Evolutionary conservation across 2,888 invertebrate genomes (phyloP), one percentile per base, ranked within the genome.

Genomic region (Cheilosia impressa): DNA sequence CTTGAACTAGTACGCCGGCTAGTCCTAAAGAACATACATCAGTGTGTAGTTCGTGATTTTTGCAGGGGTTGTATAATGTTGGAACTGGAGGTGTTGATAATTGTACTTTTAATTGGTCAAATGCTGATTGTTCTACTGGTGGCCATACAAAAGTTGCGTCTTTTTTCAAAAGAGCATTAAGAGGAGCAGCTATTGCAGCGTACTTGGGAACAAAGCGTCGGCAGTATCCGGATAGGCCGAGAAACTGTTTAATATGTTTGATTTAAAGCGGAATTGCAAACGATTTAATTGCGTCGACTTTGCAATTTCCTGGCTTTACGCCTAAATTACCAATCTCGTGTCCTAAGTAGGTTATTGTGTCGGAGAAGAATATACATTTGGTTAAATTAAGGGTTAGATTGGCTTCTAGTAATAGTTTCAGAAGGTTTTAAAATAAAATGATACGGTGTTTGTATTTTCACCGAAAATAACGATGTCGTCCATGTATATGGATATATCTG

Each of bases 241-340:
- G 47, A 22, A 63, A 63, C 19, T 63, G 47, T n/a, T 31, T 45
- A 0, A 63, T 47, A 4, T 63, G 47, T 9, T 47, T 63, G n/a
- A 41, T 15, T 62, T 62, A 45, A n/a, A 13, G 6, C 9, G 62
- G 62, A n/a, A 45, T 27, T 27, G 62, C 47, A 47, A 63, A 63
- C 6, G 31, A 47, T 47, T 47, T 63, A 17, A 63, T 19, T 10
- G 31, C 63, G 27, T 63, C 63, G 3, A 17, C 47, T 22, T 58
- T 38, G 9, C 19, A 58, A 17, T 7, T 58, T 19, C 57, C 57
- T 10, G 38, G 57, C 19, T 15, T 19, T 15, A 58, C 22, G 2
- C 57, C 57, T 58, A 3, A 10, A 38, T 2, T 22, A 15, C 57
- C 19, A 22, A 58, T 22, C 13, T 58, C 38, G 13, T 58, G 57